phyloP scores from a whole-genome alignment of 2,113 vertebrate genomes.

The Centrocercus urophasianus region DNA sequence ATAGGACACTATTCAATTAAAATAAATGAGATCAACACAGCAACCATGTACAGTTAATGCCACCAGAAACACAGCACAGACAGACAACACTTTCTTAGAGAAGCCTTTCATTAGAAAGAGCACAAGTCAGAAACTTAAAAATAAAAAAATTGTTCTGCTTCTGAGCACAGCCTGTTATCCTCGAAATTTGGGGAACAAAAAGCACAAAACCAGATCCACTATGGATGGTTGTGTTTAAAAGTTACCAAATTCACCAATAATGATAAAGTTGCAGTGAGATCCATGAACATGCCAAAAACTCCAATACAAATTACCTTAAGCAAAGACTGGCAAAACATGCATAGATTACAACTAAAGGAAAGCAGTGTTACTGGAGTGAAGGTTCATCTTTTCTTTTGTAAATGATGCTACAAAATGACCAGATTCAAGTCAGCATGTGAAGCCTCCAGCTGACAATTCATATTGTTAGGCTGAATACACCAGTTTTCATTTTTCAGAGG shows the following conservation, averaged over 20 bases:
- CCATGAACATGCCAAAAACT: conserved; percentile 28
- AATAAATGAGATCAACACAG: conserved; percentile 17
- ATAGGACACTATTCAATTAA: neutral
- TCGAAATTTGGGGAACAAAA: neutral
- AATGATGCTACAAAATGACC: neutral
- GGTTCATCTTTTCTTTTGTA: neutral
- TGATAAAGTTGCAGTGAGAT: neutral
- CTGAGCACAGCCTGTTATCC: neutral
- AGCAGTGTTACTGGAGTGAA: neutral
- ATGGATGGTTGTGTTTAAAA: neutral
- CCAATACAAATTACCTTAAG: neutral
- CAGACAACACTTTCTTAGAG: neutral
- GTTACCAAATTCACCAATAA: neutral
- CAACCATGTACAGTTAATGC: neutral
- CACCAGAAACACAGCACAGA: conserved; percentile 36
- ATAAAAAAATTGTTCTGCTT: neutral
- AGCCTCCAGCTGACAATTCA: neutral
- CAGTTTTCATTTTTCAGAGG: neutral
- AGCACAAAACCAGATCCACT: neutral
- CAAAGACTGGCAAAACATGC: conserved; percentile 30
- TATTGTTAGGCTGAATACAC: neutral
- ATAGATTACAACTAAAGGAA: neutral
- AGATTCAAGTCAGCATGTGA: conserved; percentile 2
- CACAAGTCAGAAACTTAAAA: neutral
- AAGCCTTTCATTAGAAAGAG: conserved; percentile 2